Base-by-base conservation (phyloP, 2,113 vertebrate genomes). In the Hypomesus transpacificus region DNA sequence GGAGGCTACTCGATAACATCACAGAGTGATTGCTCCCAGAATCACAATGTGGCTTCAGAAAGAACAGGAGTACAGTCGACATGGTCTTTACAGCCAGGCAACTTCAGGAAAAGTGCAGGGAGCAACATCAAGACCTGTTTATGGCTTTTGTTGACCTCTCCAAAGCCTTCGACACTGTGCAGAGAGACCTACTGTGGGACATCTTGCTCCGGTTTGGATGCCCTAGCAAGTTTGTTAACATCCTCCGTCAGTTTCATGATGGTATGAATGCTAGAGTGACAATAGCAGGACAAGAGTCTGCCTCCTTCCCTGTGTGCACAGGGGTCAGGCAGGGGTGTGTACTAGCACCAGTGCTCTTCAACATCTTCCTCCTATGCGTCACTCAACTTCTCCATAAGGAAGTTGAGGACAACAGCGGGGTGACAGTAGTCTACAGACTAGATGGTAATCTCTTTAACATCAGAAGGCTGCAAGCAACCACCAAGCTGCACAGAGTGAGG, bases 101-200 rank as follows among this genome's bases (percentile, higher is more conserved):
- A 26, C 24, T 26, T 26, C 24, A 26, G 24, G 62, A 65, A 64
- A 73, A 64, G 65, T 72, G 64, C 67, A 39, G 17, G n/a, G n/a
- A 75, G 20, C 53, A 76, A 67, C 63, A 72, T 18, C 39, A 76
- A 54, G 53, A 76, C 71, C 58, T 57, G 28, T 68, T 75, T 20
- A 71, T 68, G 73, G 54, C 58, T n/a, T 74, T 77, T 68, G 28
- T 60, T 5, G 62, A 76, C 69, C 46, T 66, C 62, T 52, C 34
- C 14, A 61, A 67, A 24, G 56, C 69, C 4, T 67, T 66, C 24
- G 22, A 64, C 59, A 66, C 21, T 31, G 61, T 70, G 21, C 21
- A 74, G 7, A 53, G 51, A 22, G 60, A 76, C 1, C 68, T 66
- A 6, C 6, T 74, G 14, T 69, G 61, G 34, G 18, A 56, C 6